Percentiles rank a stretch among this genome's conserved stretches.
phyloP scores from a whole-genome alignment of 2,797 vertebrate genomes.

The Picus viridis region DNA sequence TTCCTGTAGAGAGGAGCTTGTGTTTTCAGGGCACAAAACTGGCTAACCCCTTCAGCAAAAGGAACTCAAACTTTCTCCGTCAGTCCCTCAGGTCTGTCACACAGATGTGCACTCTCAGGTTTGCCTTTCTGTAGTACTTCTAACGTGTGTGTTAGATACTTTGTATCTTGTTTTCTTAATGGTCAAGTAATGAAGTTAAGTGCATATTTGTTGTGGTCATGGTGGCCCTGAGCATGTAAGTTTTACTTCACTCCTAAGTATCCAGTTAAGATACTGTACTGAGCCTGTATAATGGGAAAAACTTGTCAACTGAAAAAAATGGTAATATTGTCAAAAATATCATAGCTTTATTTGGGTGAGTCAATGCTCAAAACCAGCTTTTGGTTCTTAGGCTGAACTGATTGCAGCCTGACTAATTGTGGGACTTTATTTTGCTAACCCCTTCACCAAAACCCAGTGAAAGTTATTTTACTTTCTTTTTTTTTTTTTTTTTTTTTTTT shows the following conservation, averaged over 20 bases:
- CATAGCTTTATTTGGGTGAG: not conserved
- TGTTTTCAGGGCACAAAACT: not conserved
- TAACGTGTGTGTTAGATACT: accelerated
- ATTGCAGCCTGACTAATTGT: not conserved
- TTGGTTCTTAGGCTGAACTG: not conserved
- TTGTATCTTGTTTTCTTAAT: not conserved
- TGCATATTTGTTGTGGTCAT: not conserved
- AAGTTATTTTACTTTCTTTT: not conserved
- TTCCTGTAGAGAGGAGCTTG: not conserved
- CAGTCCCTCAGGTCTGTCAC: not conserved
- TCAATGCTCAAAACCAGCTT: not conserved
- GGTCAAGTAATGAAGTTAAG: not conserved
- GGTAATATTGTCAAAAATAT: not conserved
- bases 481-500: not conserved
- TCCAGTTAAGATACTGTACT: not conserved
- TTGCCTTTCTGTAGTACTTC: not conserved
- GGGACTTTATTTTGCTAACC: not conserved
- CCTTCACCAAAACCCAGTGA: not conserved
- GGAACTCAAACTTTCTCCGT: not conserved
- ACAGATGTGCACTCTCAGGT: not conserved
- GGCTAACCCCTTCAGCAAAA: not conserved
- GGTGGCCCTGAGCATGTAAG: not conserved
- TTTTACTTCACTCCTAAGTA: not conserved
- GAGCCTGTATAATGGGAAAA: not conserved
- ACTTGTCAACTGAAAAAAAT: not conserved